Base-by-base conservation (phyloP, 2,113 vertebrate species). In the Equus przewalskii region DNA sequence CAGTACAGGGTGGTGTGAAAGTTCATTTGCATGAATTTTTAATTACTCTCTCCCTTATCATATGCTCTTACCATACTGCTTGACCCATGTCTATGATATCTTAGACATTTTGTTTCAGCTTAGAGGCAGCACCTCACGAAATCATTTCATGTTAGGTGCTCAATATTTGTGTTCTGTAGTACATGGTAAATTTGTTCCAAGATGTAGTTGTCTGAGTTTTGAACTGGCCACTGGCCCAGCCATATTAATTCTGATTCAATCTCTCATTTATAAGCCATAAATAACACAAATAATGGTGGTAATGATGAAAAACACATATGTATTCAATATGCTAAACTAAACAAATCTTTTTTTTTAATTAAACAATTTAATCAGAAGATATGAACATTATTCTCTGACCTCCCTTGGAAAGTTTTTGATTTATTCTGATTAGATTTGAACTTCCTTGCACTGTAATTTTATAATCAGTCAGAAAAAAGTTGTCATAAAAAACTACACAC, bases 401-500 rank as follows among this genome's bases (percentile, higher is more conserved):
- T 56, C 85, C 56, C 46, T 86, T 65, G 28, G 36, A 51, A 88
- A 83, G 26, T 36, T 87, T 91, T 89, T 92, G 0, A 81, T 93
- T 98, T 96, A 94, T 21, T 98, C 73, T 95, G 16, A 72, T 96
- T 96, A 97, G 41, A 85, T 80, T 13, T 91, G 46, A 97, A 76
- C 26, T 86, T 83, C 62, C 49, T 88, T 28, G 49, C n/a, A 26
- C 4, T 95, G 30, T 81, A 85, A 65, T 97, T 98, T 92, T 97
- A 30, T 94, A 86, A 96, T 97, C 54, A 92, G 26, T 89, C 92
- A 91, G 90, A 81, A 92, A 69, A 49, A 98, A 73, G 62, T 4
- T 89, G 11, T 15, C 46, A 96, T 85, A 94, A 93, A 97, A 89
- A 94, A 73, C 12, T 70, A 26, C 18, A 24, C 62, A 76, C 69